phyloP scores from a whole-genome alignment of 2,113 vertebrate species.

The Garra rufa region DNA sequence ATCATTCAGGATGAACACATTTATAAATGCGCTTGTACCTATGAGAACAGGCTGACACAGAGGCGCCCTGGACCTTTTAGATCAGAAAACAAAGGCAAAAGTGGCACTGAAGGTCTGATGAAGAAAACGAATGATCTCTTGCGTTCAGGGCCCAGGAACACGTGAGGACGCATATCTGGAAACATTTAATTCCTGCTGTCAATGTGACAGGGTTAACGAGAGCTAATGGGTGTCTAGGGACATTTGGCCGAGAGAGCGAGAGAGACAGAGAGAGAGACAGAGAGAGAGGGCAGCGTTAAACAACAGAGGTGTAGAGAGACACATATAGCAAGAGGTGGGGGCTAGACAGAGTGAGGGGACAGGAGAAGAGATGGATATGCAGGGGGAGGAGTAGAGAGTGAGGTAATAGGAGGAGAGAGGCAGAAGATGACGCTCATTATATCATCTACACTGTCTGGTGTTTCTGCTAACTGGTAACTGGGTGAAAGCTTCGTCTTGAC shows the following conservation, averaged over 20 bases:
- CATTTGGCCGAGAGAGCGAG: slow-evolving; percentile 22
- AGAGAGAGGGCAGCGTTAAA: slow-evolving; percentile 22
- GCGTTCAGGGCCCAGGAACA: slow-evolving; percentile 40
- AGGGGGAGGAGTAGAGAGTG: slow-evolving; percentile 11
- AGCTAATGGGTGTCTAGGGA: slow-evolving; percentile 76
- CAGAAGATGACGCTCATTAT: slow-evolving; percentile 1
- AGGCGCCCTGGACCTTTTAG: slow-evolving; percentile 10
- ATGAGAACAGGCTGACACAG: slow-evolving; percentile 5
- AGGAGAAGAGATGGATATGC: background rate
- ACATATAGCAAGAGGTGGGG: background rate
- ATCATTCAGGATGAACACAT: background rate
- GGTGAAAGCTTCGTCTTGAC: background rate
- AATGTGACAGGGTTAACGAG: slow-evolving; percentile 81
- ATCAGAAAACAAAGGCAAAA: slow-evolving; percentile 9
- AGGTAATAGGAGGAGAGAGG: slow-evolving; percentile 34
- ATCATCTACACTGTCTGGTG: background rate
- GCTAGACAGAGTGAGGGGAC: background rate
- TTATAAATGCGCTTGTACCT: background rate
- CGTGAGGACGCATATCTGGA: slow-evolving; percentile 73
- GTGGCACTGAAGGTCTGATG: background rate
- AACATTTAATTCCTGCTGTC: slow-evolving; percentile 78
- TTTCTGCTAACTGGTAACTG: slow-evolving; percentile 4
- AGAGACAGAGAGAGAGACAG: slow-evolving; percentile 38
- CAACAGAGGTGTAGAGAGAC: slow-evolving; percentile 4
- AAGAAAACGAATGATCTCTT: background rate